phyloP scores from a whole-genome alignment of 1,140 invertebrate genomes.

The Sycophila sp. region DNA sequence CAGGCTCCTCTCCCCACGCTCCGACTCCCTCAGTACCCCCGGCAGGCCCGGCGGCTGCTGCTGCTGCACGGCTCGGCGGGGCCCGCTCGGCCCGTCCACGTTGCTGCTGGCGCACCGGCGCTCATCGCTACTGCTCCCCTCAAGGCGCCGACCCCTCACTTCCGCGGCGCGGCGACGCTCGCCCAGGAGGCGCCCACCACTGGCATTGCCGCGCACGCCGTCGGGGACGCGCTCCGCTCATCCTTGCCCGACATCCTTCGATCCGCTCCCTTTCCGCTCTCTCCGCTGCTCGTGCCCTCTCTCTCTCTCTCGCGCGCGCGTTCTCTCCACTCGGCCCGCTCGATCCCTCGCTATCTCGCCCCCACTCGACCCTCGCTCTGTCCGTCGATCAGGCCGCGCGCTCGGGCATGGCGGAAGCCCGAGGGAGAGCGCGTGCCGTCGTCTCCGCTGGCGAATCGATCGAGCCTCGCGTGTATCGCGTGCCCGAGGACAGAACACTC shows the following conservation, averaged over 20 bases:
- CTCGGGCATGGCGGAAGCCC: background rate
- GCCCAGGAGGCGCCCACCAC: too few species aligned
- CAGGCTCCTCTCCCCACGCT: background rate
- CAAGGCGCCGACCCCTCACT: too few species aligned
- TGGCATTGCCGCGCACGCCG: too few species aligned
- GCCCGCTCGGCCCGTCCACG: background rate
- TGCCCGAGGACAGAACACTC: background rate
- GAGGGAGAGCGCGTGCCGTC: background rate
- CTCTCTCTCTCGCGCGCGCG: background rate
- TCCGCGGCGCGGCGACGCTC: background rate
- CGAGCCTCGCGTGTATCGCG: constrained; percentile 22
- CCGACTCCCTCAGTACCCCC: background rate
- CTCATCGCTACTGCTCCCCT: too few species aligned
- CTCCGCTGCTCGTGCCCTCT: background rate
- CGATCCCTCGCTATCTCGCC: background rate
- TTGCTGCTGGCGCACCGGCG: background rate
- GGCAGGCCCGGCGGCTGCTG: background rate
- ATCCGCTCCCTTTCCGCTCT: background rate
- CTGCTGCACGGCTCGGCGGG: background rate
- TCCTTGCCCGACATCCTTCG: too few species aligned
- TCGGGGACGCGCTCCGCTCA: too few species aligned
- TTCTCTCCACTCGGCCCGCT: background rate
- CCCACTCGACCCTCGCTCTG: background rate
- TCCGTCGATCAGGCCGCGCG: too few species aligned
- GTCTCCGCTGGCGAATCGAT: too few species aligned